Conservation (phyloP, 2,113 vertebrate species). For the Ammospiza nelsoni region DNA sequence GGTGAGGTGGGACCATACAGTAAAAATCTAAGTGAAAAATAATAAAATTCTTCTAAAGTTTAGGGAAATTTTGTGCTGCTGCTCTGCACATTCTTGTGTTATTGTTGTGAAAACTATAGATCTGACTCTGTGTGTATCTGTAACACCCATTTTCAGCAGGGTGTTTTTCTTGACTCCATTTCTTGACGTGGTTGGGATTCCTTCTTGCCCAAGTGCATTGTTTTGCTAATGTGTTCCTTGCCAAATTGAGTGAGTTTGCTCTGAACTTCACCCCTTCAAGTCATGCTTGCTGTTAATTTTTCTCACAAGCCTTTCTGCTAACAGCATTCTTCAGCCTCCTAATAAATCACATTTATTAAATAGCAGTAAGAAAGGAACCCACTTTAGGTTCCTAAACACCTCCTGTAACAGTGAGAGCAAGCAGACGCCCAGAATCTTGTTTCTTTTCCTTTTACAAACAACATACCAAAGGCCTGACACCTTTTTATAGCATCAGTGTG, state of each 20-base stretch:
- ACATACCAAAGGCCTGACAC: conserved; percentile 24
- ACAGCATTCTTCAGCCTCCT: neutral
- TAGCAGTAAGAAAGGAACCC: neutral
- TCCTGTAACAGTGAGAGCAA: neutral
- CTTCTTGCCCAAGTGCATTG: neutral
- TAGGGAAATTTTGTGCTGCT: neutral
- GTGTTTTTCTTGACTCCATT: neutral
- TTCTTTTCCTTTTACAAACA: conserved; percentile 31
- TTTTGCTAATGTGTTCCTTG: neutral
- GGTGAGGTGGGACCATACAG: accelerated
- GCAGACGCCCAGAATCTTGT: neutral
- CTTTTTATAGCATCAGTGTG: conserved; percentile 7
- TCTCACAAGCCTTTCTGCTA: neutral
- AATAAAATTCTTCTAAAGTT: neutral
- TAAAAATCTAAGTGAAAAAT: neutral
- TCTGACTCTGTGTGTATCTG: neutral
- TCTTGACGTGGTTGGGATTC: neutral
- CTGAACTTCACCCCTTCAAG: neutral
- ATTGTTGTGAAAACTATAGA: neutral
- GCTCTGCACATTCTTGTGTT: neutral
- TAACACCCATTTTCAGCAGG: neutral
- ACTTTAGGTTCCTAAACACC: neutral
- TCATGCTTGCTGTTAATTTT: neutral
- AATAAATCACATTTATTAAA: neutral
- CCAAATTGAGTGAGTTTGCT: neutral